Conservation (phyloP, 2,113 vertebrate genomes). For the Mustela nigripes region DNA sequence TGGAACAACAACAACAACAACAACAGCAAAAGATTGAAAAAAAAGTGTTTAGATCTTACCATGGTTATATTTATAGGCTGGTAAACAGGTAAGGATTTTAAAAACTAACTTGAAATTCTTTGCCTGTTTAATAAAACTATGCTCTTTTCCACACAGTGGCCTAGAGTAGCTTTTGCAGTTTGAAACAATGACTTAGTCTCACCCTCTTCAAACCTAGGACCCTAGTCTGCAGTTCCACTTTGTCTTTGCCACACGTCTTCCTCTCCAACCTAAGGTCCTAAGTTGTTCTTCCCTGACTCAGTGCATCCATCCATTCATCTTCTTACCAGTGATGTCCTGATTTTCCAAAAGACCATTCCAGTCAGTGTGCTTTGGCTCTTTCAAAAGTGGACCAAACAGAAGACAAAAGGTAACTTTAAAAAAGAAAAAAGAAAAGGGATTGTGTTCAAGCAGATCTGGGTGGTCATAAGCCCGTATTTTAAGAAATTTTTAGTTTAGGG, state of each 20-base stretch:
- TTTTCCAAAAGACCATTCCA: background rate
- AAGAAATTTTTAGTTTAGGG: background rate
- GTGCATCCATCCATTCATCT: background rate
- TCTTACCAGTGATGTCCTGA: background rate
- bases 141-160: conserved; percentile 46
- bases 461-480: background rate
- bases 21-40: background rate
- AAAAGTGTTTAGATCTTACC: conserved; percentile 66
- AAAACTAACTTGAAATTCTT: conserved; percentile 68
- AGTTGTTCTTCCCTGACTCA: background rate
- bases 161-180: background rate
- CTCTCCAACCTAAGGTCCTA: too few species aligned
- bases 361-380: background rate
- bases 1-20: too few species aligned
- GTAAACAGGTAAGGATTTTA: conserved; percentile 68
- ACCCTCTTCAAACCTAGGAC: background rate
- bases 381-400: background rate
- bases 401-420: background rate
- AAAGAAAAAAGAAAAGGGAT: background rate
- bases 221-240: background rate
- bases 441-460: background rate
- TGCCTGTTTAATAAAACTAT: conserved; percentile 51
- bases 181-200: background rate
- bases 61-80: conserved; percentile 70
- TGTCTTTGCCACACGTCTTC: background rate